These are phyloP conservation scores for Climacteris rufus DNA, from an alignment of 2,113 vertebrate species.

Conservation along the genomic window DNA sequence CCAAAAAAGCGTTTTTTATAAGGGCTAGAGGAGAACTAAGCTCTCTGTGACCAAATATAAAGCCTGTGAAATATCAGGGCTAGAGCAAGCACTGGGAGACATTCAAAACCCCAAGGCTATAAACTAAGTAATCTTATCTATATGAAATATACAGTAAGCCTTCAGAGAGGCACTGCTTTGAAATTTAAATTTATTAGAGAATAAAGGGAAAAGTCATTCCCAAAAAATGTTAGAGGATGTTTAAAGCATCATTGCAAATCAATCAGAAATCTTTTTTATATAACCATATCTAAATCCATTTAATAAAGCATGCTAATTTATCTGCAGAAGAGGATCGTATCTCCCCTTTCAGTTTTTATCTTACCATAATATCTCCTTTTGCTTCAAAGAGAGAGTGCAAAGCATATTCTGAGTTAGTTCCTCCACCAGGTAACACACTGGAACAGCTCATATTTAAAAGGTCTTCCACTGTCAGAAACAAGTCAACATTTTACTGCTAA, in stretches of 20 bases:
- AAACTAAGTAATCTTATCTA: constrained; percentile 60
- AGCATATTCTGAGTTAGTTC: constrained; percentile 85
- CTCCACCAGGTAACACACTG: constrained; percentile 85
- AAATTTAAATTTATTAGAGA: constrained; percentile 58
- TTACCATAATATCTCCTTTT: constrained; percentile 86
- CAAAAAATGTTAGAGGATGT: constrained; percentile 36
- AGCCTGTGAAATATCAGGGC: constrained; percentile 22
- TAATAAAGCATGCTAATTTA: constrained; percentile 58
- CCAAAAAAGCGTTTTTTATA: neutral
- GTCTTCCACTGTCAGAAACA: constrained; percentile 79
- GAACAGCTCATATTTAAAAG: constrained; percentile 87
- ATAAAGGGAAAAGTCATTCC: constrained; percentile 42
- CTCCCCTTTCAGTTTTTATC: constrained; percentile 47
- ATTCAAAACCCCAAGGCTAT: constrained; percentile 51
- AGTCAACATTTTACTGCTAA: constrained; percentile 27
- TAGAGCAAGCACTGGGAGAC: constrained; percentile 23
- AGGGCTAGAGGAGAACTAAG: neutral
- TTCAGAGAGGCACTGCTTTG: constrained; percentile 50
- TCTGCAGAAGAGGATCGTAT: constrained; percentile 17
- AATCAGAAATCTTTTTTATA: constrained; percentile 54
- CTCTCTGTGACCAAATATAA: constrained; percentile 31
- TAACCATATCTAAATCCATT: constrained; percentile 50
- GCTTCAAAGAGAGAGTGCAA: constrained; percentile 87
- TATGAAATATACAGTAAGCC: constrained; percentile 53
- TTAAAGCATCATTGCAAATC: constrained; percentile 26